phyloP scores from a whole-genome alignment of 1,140 invertebrate species.

The Pomacea maculata region DNA sequence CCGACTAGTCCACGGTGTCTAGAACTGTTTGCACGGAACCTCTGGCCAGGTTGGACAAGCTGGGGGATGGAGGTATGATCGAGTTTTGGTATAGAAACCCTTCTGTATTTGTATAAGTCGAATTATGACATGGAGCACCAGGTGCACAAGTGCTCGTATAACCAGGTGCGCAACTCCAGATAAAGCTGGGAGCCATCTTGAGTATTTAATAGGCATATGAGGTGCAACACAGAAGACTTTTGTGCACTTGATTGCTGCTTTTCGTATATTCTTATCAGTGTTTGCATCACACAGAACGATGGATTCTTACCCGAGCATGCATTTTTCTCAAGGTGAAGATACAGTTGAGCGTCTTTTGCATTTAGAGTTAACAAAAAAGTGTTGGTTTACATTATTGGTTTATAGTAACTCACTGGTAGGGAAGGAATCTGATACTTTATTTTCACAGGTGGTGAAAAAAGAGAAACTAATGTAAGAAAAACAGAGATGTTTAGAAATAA shows the following conservation, averaged over 20 bases:
- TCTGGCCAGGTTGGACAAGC: constrained; percentile 84
- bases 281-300: too few relatives aligned
- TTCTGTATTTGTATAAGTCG: not conserved
- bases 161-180: not conserved
- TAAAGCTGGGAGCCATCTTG: not conserved
- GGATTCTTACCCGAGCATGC: too few relatives aligned
- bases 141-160: not conserved
- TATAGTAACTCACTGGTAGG: too few relatives aligned
- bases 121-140: not conserved
- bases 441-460: too few relatives aligned
- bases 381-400: too few relatives aligned
- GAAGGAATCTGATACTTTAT: too few relatives aligned
- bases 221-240: too few relatives aligned
- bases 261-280: too few relatives aligned
- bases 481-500: not conserved
- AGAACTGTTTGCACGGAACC: constrained; percentile 89
- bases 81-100: not conserved
- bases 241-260: too few relatives aligned
- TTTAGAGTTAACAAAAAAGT: too few relatives aligned
- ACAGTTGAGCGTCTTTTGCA: too few relatives aligned
- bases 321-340: too few relatives aligned
- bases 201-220: not conserved
- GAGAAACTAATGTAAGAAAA: not conserved
- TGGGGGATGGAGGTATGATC: constrained; percentile 80
- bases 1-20: constrained; percentile 73